These are phyloP conservation scores for Leptura quadrifasciata DNA, from an alignment of 2,888 invertebrate genomes.

Conservation along the genomic window DNA sequence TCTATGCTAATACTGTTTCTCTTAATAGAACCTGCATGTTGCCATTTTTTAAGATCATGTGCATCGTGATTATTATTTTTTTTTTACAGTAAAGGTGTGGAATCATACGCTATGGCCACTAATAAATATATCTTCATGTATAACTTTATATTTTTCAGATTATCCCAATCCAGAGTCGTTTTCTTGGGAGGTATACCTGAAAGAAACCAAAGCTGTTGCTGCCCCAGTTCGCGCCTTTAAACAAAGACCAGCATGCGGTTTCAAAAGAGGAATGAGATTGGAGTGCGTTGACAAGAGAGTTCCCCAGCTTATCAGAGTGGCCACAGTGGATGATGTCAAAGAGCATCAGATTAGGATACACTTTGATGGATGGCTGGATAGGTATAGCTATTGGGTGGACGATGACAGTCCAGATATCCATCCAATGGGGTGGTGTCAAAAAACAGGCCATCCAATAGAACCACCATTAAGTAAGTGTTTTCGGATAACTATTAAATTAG, in stretches of 20 bases:
- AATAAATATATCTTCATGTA: background rate
- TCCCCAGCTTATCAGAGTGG: constrained; percentile 89
- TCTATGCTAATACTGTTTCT: background rate
- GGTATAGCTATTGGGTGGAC: constrained; percentile 91
- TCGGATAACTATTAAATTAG: no score
- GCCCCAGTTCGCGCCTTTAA: constrained; percentile 90
- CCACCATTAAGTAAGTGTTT: constrained; percentile 84
- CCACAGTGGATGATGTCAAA: constrained; percentile 85
- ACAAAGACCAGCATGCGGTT: constrained; percentile 85
- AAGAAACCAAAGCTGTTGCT: constrained; percentile 82
- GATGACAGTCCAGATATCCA: constrained; percentile 94
- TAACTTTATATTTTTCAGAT: constrained; percentile 72
- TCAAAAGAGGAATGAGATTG: constrained; percentile 89
- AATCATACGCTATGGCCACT: background rate
- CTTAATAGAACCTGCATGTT: background rate
- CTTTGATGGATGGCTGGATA: constrained; percentile 92
- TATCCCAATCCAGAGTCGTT: constrained; percentile 84
- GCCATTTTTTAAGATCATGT: background rate
- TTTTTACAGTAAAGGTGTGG: background rate
- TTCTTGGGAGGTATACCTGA: constrained; percentile 90
- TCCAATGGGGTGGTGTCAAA: constrained; percentile 93
- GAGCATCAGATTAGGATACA: constrained; percentile 86
- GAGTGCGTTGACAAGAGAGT: constrained; percentile 91
- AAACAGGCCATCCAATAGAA: constrained; percentile 91
- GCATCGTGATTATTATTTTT: background rate